These are phyloP conservation scores for Suillia variegata DNA, from an alignment of 2,888 invertebrate genomes.

Conservation along the genomic window DNA sequence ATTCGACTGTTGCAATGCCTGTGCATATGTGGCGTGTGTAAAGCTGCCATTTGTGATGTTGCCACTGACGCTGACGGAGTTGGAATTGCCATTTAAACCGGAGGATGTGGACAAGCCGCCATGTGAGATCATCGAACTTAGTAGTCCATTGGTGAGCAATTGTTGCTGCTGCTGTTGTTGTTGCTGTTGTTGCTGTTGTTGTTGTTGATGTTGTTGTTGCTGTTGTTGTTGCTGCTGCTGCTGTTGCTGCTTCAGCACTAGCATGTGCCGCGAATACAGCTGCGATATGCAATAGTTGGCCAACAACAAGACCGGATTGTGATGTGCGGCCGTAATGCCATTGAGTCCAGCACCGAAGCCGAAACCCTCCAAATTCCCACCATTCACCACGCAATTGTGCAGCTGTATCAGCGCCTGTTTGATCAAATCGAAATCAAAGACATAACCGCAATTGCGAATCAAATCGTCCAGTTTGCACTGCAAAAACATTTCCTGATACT, in stretches of 20 bases:
- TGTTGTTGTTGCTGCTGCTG: constrained; percentile 48
- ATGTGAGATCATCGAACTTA: constrained; percentile 1
- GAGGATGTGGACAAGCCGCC: background rate
- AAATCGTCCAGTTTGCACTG: constrained; percentile 75
- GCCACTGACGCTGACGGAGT: constrained; percentile 3
- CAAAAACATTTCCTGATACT: constrained; percentile 74
- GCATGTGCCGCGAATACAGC: constrained; percentile 70
- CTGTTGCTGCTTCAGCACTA: constrained; percentile 57
- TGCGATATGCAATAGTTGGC: constrained; percentile 80
- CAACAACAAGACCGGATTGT: constrained; percentile 74
- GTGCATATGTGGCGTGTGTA: constrained; percentile 27
- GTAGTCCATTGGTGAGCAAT: background rate
- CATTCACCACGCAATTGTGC: constrained; percentile 56
- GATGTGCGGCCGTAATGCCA: constrained; percentile 59
- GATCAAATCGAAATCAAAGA: constrained; percentile 71
- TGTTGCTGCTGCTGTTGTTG: constrained; percentile 37
- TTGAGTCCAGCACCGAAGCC: constrained; percentile 51
- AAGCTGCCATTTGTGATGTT: constrained; percentile 13
- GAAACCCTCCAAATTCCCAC: constrained; percentile 30
- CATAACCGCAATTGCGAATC: constrained; percentile 69
- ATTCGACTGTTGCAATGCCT: constrained; percentile 26
- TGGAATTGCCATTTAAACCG: constrained; percentile 14
- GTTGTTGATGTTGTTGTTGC: constrained; percentile 44
- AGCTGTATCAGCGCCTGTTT: constrained; percentile 71
- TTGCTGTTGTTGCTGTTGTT: constrained; percentile 49